Evolutionary conservation across 2,888 invertebrate species (phyloP).

Genomic region (Trisateles emortualis): DNA sequence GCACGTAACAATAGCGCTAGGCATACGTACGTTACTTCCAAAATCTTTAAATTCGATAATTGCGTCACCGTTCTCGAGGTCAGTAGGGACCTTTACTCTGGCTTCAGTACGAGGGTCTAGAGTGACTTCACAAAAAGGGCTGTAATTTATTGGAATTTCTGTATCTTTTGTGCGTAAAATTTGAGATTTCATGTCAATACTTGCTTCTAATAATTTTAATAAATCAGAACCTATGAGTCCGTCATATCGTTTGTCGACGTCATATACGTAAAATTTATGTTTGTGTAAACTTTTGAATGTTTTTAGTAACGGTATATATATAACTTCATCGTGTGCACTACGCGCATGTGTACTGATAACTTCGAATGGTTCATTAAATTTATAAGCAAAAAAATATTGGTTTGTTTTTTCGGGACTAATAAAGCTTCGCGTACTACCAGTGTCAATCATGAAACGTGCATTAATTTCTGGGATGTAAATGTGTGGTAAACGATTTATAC

Average conservation of each 20-base stretch:
- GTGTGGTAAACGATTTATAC: no score
- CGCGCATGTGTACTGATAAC: no score
- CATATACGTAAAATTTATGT: slow-evolving; percentile 3
- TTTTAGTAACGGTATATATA: no score
- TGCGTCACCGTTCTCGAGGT: background rate
- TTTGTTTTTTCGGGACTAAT: no score
- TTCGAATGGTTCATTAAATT: no score
- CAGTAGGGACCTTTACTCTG: background rate
- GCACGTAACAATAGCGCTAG: background rate
- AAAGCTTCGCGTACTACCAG: no score
- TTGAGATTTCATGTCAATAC: background rate
- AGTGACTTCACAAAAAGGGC: no score
- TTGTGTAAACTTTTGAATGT: no score
- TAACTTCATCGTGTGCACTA: no score
- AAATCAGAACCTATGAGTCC: slow-evolving; percentile 6
- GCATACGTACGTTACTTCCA: background rate
- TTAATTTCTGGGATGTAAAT: no score
- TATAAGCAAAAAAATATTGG: no score
- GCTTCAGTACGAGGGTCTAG: background rate
- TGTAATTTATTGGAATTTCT: background rate
- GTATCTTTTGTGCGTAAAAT: background rate
- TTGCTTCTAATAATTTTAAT: background rate
- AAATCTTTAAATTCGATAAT: background rate
- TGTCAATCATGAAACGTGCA: no score
- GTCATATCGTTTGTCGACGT: background rate